Evolutionary conservation across 2,113 vertebrate genomes (phyloP).

Genomic region (Alectura lathami): DNA sequence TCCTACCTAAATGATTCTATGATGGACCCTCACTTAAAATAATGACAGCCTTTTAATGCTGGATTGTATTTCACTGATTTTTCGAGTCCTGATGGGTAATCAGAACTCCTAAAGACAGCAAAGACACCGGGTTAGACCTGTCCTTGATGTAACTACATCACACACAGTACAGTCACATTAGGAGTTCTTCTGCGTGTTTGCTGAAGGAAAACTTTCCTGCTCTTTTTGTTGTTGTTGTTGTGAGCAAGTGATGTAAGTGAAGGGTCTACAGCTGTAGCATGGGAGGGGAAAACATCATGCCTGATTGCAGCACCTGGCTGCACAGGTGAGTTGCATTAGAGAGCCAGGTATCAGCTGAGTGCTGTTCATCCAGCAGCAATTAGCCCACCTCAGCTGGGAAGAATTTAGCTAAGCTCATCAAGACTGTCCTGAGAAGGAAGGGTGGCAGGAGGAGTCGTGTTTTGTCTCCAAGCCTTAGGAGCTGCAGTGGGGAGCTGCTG

Average conservation of each 20-base stretch:
- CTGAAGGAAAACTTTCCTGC: neutral
- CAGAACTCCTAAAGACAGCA: neutral
- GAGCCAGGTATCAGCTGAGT: neutral
- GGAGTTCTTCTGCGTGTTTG: neutral
- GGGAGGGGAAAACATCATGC: neutral
- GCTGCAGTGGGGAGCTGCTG: neutral
- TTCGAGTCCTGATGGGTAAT: neutral
- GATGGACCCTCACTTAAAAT: neutral
- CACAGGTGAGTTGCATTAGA: neutral
- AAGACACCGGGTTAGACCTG: neutral
- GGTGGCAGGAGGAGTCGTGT: neutral
- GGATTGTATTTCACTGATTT: neutral
- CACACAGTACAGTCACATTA: neutral
- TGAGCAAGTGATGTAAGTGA: neutral
- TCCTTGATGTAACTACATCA: neutral
- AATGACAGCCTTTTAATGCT: neutral
- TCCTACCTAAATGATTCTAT: neutral
- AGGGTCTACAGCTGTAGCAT: neutral
- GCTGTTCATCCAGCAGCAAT: neutral
- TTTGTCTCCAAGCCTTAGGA: neutral
- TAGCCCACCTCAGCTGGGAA: neutral
- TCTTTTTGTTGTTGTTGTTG: neutral
- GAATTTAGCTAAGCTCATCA: neutral
- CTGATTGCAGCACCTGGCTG: neutral
- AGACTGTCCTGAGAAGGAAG: neutral